Base-by-base conservation (phyloP, 1,140 invertebrate genomes). In the Pseudomyrmex gracilis region DNA sequence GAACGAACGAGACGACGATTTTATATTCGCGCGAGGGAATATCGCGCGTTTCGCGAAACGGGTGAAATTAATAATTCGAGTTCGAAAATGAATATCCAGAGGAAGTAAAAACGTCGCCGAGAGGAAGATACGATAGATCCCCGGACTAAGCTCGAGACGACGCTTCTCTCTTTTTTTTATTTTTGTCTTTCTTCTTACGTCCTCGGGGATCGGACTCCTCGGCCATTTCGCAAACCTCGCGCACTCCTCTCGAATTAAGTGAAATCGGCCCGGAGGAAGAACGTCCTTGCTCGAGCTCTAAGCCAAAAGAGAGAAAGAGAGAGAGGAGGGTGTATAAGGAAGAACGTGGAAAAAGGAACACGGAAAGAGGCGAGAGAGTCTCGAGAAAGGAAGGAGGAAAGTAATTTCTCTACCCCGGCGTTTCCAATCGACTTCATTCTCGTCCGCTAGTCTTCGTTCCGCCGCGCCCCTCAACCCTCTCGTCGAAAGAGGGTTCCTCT, bases 401-500 rank as follows among this genome's bases (percentile, higher is more conserved):
- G 86, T 63, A 88, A 88, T 87, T 87, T 92, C 85, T 89, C 87
- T 85, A 89, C 89, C 85, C 87, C 87, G 85, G 90, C 89, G 89
- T 92, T 92, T 91, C 87, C 90, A 90, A 92, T 91, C 90, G 90
- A 92, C 90, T 92, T 91, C 89, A 83, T 89, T 89, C 85, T 86
- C 61, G 78, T 57, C 43, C 67, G 10, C 49, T 78, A 66, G 76
- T 74, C 61, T 2, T 71, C 68, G 47, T 47, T 22, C 10, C 61
- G 49, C 22, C 74, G 45, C 85, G 76, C 66, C 3, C 68, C 20
- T 22, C 66, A 22, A n/a, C 60, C 20, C 67, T 73, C 55, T n/a
- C 5, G 34, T 34, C 34, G 34, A 34, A 5, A 34, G 34, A 34
- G 34, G 34, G 34, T 34, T 34, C 34, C 34, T 34, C 34, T 5